phyloP scores from a whole-genome alignment of 2,113 vertebrate species.

The Ammospiza nelsoni region DNA sequence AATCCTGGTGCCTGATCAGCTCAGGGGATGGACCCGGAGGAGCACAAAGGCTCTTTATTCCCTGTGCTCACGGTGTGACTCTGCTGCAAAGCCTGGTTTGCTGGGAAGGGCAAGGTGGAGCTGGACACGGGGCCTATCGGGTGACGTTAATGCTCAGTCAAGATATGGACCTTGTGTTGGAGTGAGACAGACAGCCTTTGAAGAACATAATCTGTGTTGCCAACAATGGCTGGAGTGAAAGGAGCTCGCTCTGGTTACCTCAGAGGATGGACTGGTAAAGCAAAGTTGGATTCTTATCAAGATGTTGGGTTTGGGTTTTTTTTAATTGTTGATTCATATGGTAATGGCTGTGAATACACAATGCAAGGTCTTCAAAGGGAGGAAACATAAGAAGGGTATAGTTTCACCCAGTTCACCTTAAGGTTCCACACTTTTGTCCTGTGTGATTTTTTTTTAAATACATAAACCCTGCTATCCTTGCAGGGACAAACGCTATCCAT shows the following conservation, averaged over 20 bases:
- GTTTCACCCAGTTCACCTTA: conserved; percentile 19
- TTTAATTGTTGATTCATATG: conserved; percentile 57
- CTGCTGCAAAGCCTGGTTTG: conserved; percentile 9
- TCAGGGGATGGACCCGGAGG: conserved; percentile 48
- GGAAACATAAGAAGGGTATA: conserved; percentile 18
- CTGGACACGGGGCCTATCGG: conserved; percentile 71
- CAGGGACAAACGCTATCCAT: neutral
- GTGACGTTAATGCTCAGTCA: conserved; percentile 72
- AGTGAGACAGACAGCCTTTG: conserved; percentile 70
- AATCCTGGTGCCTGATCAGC: conserved; percentile 58
- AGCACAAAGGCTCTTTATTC: conserved; percentile 74
- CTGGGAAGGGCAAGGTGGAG: conserved; percentile 56
- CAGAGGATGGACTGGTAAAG: conserved; percentile 59
- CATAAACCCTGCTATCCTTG: neutral
- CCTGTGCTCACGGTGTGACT: neutral
- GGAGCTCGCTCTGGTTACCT: conserved; percentile 64
- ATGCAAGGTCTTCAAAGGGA: conserved; percentile 54
- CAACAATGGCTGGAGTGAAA: conserved; percentile 70
- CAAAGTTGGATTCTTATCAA: conserved; percentile 64
- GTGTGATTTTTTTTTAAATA: neutral
- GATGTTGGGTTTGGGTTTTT: conserved; percentile 18
- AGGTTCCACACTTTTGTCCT: conserved; percentile 9
- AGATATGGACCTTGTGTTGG: conserved; percentile 68
- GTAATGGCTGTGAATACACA: conserved; percentile 66
- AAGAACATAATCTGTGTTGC: conserved; percentile 68